Percentiles rank a stretch among this genome's conserved stretches.
Evolutionary conservation across 2,888 invertebrate genomes (phyloP).

Genomic region (Phortica magna): DNA sequence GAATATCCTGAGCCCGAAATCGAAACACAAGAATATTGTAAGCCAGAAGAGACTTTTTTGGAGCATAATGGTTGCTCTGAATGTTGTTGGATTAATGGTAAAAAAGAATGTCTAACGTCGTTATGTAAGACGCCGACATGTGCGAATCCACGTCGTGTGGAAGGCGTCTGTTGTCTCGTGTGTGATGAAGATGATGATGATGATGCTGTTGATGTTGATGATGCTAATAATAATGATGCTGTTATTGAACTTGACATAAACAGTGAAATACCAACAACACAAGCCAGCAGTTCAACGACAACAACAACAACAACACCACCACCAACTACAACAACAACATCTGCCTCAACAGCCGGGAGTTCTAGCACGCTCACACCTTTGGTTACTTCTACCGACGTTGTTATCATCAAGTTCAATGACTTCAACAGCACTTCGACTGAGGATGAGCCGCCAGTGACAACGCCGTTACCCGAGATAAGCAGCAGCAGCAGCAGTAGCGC

Average conservation of each 20-base stretch:
- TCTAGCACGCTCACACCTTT: neutral
- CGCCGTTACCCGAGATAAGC: neutral
- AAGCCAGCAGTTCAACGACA: neutral
- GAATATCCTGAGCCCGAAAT: too few relatives aligned
- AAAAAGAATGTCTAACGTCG: slow-evolving; percentile 55
- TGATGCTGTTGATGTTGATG: neutral
- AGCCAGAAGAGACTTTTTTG: slow-evolving; percentile 51
- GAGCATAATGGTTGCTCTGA: slow-evolving; percentile 61
- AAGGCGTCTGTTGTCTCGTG: slow-evolving; percentile 69
- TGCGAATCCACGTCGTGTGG: slow-evolving; percentile 55
- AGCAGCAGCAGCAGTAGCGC: neutral
- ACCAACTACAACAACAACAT: neutral
- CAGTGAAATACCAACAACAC: slow-evolving; percentile 1
- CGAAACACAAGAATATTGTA: slow-evolving; percentile 28
- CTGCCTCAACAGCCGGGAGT: neutral
- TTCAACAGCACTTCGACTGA: too few relatives aligned
- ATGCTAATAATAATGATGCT: slow-evolving; percentile 17
- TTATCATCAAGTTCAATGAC: neutral
- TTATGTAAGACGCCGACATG: slow-evolving; percentile 63
- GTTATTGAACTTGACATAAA: neutral
- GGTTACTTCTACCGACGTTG: neutral
- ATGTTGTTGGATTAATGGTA: slow-evolving; percentile 63
- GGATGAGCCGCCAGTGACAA: neutral
- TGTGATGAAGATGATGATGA: slow-evolving; percentile 54
- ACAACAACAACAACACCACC: neutral